These are phyloP conservation scores for Tenthredo mesomela DNA, from an alignment of 2,888 invertebrate species.

Conservation along the genomic window DNA sequence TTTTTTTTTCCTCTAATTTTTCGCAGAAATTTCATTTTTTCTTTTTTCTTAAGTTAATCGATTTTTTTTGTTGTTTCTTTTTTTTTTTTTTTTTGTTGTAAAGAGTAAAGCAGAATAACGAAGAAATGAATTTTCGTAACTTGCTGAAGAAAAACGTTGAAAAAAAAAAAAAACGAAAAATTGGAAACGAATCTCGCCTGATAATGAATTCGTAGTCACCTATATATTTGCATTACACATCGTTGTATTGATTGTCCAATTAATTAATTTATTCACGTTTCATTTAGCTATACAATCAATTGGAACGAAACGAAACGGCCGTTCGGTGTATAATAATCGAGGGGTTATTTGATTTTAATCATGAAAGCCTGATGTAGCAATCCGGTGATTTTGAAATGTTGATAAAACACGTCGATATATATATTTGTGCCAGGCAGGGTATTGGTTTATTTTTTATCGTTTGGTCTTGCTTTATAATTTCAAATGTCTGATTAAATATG, in stretches of 20 bases:
- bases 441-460: background rate
- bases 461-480: background rate
- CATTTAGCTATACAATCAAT: background rate
- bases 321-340: background rate
- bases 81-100: background rate
- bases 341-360: background rate
- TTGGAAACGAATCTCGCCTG: slow-evolving; percentile 13
- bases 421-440: background rate
- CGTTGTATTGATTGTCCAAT: background rate
- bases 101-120: background rate
- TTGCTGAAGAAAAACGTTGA: background rate
- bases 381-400: background rate
- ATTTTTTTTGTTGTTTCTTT: background rate
- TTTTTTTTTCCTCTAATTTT: too few relatives aligned
- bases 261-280: background rate
- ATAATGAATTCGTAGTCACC: background rate
- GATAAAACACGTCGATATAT: background rate
- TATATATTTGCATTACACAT: background rate
- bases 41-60: too few relatives aligned
- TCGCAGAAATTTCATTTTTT: too few relatives aligned
- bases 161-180: background rate
- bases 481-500: background rate
- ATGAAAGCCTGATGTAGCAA: background rate
- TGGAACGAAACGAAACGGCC: background rate
- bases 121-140: background rate